Evolutionary conservation across 2,113 vertebrate genomes (phyloP).

Genomic region (Gopherus evgoodei): DNA sequence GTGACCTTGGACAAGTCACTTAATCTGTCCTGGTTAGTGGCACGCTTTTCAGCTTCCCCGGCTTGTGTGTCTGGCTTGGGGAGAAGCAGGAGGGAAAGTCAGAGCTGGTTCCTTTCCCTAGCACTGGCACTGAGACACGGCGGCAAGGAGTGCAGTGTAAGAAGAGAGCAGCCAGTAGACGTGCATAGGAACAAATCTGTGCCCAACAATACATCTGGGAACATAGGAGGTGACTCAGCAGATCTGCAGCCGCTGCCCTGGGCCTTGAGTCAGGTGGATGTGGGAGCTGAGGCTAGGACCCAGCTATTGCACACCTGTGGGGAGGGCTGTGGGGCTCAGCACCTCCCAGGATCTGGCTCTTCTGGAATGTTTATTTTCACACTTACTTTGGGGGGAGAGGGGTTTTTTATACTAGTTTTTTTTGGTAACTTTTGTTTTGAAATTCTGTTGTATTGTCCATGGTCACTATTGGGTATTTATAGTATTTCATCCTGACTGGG

Average conservation of each 20-base stretch:
- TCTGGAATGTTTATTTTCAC: neutral
- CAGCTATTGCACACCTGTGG: neutral
- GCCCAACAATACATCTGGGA: neutral
- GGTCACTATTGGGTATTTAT: neutral
- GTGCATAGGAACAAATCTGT: neutral
- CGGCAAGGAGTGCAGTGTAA: neutral
- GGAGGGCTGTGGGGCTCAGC: neutral
- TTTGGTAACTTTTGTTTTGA: neutral
- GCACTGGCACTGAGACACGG: neutral
- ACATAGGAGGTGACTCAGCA: neutral
- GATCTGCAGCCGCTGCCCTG: neutral
- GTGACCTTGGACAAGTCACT: too few relatives aligned
- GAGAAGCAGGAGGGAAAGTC: neutral
- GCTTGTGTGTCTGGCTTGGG: neutral
- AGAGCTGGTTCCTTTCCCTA: neutral
- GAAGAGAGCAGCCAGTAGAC: neutral
- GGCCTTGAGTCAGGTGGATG: neutral
- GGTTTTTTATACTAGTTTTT: neutral
- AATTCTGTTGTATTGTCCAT: neutral
- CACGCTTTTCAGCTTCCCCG: neutral
- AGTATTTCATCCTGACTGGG: neutral
- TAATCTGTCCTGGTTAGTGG: neutral
- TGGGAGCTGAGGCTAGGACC: neutral
- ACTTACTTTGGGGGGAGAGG: neutral
- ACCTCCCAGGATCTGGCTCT: neutral